Evolutionary conservation across 2,797 vertebrate species (phyloP).

Genomic region (Catostomus latipinnis): DNA sequence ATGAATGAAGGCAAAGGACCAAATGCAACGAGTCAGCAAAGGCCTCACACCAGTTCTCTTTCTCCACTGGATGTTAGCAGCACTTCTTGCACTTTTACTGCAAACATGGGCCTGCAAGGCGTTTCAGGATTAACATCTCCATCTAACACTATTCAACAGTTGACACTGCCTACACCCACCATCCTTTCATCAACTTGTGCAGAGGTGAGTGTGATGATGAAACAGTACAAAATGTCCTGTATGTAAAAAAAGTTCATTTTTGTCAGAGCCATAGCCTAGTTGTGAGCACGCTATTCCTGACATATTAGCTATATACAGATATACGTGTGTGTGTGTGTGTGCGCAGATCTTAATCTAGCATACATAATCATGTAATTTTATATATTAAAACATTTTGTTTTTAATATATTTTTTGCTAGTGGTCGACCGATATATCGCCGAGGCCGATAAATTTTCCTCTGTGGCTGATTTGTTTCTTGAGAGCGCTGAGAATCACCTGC

Average conservation of each 20-base stretch:
- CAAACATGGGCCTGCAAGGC: constrained; percentile 66
- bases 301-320: no score
- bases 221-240: neutral
- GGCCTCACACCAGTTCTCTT: constrained; percentile 49
- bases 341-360: no score
- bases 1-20: constrained; percentile 72
- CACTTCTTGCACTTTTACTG: constrained; percentile 33
- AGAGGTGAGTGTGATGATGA: constrained; percentile 71
- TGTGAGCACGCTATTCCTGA: neutral
- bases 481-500: no score
- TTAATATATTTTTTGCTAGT: no score
- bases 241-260: neutral
- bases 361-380: no score
- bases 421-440: no score
- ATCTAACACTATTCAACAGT: constrained; percentile 54
- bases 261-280: no score
- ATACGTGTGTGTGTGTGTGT: no score
- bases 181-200: constrained; percentile 61
- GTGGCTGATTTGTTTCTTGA: no score
- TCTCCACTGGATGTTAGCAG: constrained; percentile 58
- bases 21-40: constrained; percentile 53
- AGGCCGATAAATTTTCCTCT: no score
- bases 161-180: constrained; percentile 61
- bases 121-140: constrained; percentile 66
- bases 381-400: no score